Conservation (phyloP, 2,113 vertebrate species). For the Arvicanthis niloticus region DNA sequence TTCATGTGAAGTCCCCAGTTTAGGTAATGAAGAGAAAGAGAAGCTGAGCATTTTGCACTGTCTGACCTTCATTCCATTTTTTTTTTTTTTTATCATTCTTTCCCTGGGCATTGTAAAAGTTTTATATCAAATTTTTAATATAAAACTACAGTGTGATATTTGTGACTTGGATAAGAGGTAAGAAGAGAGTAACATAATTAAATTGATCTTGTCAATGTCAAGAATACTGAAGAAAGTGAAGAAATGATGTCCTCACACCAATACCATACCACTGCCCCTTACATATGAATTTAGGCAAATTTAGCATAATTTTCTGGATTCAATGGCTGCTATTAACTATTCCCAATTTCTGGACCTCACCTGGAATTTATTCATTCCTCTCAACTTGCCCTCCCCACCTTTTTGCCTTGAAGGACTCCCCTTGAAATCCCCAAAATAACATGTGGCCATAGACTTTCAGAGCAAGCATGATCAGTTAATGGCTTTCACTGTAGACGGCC, state of each 20-base stretch:
- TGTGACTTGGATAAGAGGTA: background rate
- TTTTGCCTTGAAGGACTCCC: too few species aligned
- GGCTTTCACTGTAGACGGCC: too few species aligned
- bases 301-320: too few species aligned
- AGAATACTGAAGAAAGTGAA: background rate
- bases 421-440: too few species aligned
- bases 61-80: background rate
- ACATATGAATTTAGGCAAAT: background rate
- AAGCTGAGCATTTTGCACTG: background rate
- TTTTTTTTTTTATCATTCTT: background rate
- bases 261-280: too few species aligned
- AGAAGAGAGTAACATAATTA: background rate
- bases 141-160: background rate
- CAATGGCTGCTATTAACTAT: fast-evolving
- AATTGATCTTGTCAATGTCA: fast-evolving
- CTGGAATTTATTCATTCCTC: background rate
- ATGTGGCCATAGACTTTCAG: too few species aligned
- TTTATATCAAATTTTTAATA: background rate
- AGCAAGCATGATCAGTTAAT: too few species aligned
- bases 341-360: background rate
- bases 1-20: too few species aligned
- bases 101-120: background rate
- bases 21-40: background rate
- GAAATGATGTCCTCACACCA: too few species aligned
- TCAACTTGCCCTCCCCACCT: too few species aligned